phyloP scores from a whole-genome alignment of 2,888 invertebrate genomes.

The Cordylochernes scorpioides region DNA sequence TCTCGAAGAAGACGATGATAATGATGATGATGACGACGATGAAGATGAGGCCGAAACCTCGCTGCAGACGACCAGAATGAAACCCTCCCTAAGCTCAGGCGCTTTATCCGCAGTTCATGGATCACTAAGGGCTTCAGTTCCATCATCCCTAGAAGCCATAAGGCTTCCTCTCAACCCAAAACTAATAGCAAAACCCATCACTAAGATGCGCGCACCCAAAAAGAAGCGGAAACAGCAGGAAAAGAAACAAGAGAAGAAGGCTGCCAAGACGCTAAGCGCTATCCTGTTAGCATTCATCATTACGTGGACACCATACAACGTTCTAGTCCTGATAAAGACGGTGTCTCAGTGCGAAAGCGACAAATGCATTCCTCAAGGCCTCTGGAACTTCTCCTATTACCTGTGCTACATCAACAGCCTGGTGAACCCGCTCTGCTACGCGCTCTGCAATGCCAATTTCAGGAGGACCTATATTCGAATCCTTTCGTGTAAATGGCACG shows the following conservation, averaged over 20 bases:
- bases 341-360: slow-evolving; percentile 39
- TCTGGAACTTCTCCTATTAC: slow-evolving; percentile 92
- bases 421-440: slow-evolving; percentile 93
- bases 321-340: slow-evolving; percentile 63
- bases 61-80: slow-evolving; percentile 1
- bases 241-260: slow-evolving; percentile 83
- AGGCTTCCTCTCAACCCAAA: slow-evolving; percentile 31
- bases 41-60: slow-evolving; percentile 3
- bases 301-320: slow-evolving; percentile 97
- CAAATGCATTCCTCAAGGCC: slow-evolving; percentile 58
- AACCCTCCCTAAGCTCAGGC: slow-evolving; percentile 4
- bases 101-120: slow-evolving; percentile 2
- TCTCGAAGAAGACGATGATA: slow-evolving; percentile 15
- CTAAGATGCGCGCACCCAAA: slow-evolving; percentile 11
- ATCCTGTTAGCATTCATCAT: slow-evolving; percentile 89
- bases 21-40: too few relatives aligned
- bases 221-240: slow-evolving; percentile 79
- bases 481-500: slow-evolving; percentile 83
- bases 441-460: slow-evolving; percentile 89
- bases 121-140: slow-evolving; percentile 3
- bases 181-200: slow-evolving; percentile 33
- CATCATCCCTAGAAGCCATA: slow-evolving; percentile 12
- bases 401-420: slow-evolving; percentile 98
- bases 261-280: slow-evolving; percentile 89
- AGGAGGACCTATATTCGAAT: slow-evolving; percentile 82